Conservation (phyloP, 2,113 vertebrate genomes). For the Pterocles orientalis region DNA sequence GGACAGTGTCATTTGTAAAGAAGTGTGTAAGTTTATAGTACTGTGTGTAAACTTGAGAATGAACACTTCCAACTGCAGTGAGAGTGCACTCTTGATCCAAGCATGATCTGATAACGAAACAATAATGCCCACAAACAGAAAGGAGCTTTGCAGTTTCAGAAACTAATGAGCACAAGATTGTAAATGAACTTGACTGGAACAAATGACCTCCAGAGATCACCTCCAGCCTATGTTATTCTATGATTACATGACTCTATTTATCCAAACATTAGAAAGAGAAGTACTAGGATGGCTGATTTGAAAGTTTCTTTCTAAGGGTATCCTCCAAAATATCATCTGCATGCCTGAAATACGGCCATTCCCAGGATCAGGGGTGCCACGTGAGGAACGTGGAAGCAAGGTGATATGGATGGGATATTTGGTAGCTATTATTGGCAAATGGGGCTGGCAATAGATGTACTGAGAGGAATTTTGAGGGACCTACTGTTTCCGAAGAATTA, state of each 20-base stretch:
- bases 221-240: not conserved
- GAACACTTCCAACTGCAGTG: not conserved
- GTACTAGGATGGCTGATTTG: not conserved
- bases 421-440: not conserved
- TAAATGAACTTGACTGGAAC: not conserved
- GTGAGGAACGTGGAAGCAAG: not conserved
- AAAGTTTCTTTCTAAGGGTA: not conserved
- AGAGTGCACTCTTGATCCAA: not conserved
- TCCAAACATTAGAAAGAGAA: not conserved
- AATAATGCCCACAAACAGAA: not conserved
- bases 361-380: not conserved
- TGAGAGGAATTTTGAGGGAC: not conserved
- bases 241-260: not conserved
- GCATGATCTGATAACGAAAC: not conserved
- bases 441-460: not conserved
- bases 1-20: not conserved
- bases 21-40: not conserved
- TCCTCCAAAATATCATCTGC: not conserved
- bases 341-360: not conserved
- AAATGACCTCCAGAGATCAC: not conserved
- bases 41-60: not conserved
- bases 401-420: not conserved
- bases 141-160: not conserved
- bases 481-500: not conserved
- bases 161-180: not conserved